Base-by-base conservation (phyloP, 1,140 invertebrate genomes). In the Drosophila obscura region DNA sequence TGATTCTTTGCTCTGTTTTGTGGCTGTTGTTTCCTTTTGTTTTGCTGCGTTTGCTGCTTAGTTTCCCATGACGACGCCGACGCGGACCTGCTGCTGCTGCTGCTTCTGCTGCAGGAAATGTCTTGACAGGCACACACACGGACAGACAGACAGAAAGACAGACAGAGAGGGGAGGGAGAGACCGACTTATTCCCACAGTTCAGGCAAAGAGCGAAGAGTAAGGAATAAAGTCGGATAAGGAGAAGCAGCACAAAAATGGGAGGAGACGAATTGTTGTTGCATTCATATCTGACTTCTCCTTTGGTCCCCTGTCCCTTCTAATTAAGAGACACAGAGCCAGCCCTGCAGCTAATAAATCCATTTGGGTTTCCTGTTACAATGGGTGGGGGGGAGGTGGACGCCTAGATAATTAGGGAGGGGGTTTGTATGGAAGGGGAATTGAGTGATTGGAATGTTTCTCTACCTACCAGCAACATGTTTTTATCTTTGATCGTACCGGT, bases 51-150 rank as follows among this genome's bases (percentile, higher is more conserved):
- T 60, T 49, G 46, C 22, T 69, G 81, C 61, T 87, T 62, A 87
- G 74, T 52, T 87, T 87, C 82, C 82, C 82, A 87, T 87, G 82
- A 87, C 82, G 82, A 57, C 41, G 44, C 11, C 35, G 35, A 39
- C 35, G 35, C 35, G 35, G 35, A 39, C 35, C 9, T 13, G 35
- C 35, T 39, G 5, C 7, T 28, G 35, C 35, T 35, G 31, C 31
- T 35, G 31, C 31, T 35, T 3, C 31, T 68, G 65, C 75, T 76
- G 75, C 83, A 87, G 82, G 78, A 87, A 87, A 73, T 43, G 76
- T 59, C 64, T 66, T 57, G 46, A 61, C 56, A 62, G 39, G 52
- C 63, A 67, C 35, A 24, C 51, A 67, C 28, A 60, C 65, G 2
- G 19, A 50, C 73, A 74, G 52, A 43, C 13, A 4, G 4, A 22